Evolutionary conservation across 35 echinoderm and acorn worm species (phyloP).

Genomic region (Amphiura filiformis): DNA sequence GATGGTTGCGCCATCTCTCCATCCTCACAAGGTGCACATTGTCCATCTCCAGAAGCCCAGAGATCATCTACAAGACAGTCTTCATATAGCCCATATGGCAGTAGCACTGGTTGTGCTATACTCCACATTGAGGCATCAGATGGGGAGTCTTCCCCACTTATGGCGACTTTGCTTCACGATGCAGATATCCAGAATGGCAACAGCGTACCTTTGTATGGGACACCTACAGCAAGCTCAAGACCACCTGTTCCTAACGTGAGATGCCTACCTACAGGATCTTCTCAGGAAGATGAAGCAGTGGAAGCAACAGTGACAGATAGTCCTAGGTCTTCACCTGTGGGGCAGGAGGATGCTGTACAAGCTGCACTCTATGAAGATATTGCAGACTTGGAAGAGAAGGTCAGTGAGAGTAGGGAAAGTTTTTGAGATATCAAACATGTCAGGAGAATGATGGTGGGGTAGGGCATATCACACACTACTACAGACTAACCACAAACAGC

Average conservation of each 20-base stretch:
- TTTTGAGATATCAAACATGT: no score
- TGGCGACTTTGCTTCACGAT: slow-evolving; percentile 18
- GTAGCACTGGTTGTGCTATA: background rate
- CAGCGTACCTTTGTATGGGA: background rate
- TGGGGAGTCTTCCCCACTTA: background rate
- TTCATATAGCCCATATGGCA: slow-evolving; percentile 1
- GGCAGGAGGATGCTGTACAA: slow-evolving; percentile 12
- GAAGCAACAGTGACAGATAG: slow-evolving; percentile 25
- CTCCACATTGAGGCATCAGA: background rate
- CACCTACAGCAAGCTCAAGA: background rate
- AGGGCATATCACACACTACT: no score
- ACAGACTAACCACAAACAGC: no score
- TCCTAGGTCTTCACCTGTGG: background rate
- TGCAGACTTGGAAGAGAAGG: slow-evolving; percentile 80
- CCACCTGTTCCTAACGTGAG: slow-evolving; percentile 9
- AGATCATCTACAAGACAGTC: background rate
- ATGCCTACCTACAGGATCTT: background rate
- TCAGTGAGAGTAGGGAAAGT: slow-evolving; percentile 19
- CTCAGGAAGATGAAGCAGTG: background rate
- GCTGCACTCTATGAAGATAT: slow-evolving; percentile 70
- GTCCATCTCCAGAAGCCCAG: background rate
- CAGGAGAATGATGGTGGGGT: no score
- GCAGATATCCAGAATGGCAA: slow-evolving; percentile 23
- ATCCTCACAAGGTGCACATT: background rate
- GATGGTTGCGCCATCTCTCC: background rate